A percentile compares a stretch with the other conserved stretches of the same genome.
These are phyloP conservation scores for Chromis chromis DNA, from an alignment of 2,797 vertebrate genomes.

Conservation along the genomic window DNA sequence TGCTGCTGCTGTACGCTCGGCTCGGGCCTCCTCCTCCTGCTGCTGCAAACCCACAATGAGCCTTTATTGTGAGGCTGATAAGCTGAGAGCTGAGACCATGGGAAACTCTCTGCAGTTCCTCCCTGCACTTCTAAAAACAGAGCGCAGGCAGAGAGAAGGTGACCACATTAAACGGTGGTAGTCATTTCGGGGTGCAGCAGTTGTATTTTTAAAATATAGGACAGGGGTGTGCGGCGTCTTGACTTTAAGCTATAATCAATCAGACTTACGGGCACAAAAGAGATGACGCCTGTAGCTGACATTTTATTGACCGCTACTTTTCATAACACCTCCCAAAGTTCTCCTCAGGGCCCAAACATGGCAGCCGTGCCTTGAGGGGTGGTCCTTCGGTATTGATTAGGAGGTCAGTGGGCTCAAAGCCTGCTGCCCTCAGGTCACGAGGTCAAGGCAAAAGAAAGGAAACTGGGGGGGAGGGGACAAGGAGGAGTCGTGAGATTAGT, in stretches of 20 bases:
- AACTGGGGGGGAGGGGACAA: constrained; percentile 35
- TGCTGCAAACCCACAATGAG: constrained; percentile 65
- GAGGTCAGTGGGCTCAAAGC: constrained; percentile 39
- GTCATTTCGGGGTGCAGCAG: constrained; percentile 43
- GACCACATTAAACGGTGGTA: constrained; percentile 46
- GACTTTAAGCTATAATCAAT: constrained; percentile 70
- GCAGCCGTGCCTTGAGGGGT: constrained; percentile 55
- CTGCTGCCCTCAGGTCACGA: constrained; percentile 66
- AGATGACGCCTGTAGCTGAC: constrained; percentile 41
- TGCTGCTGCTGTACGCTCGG: neutral
- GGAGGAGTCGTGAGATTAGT: constrained; percentile 57
- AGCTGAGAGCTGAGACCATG: constrained; percentile 56
- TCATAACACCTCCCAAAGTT: constrained; percentile 36
- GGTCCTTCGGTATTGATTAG: constrained; percentile 77
- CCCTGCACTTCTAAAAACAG: constrained; percentile 36
- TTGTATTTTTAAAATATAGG: constrained; percentile 55
- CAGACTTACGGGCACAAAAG: constrained; percentile 62
- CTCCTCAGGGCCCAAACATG: constrained; percentile 32
- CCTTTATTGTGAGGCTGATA: constrained; percentile 69
- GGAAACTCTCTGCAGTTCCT: constrained; percentile 61
- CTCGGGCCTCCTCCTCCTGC: constrained; percentile 49
- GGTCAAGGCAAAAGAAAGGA: constrained; percentile 72
- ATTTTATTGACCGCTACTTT: constrained; percentile 65
- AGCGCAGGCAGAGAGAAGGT: constrained; percentile 35
- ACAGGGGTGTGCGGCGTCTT: constrained; percentile 35